These are phyloP conservation scores for Pontoporia blainvillei DNA, from an alignment of 2,113 vertebrate genomes.

Conservation along the genomic window DNA sequence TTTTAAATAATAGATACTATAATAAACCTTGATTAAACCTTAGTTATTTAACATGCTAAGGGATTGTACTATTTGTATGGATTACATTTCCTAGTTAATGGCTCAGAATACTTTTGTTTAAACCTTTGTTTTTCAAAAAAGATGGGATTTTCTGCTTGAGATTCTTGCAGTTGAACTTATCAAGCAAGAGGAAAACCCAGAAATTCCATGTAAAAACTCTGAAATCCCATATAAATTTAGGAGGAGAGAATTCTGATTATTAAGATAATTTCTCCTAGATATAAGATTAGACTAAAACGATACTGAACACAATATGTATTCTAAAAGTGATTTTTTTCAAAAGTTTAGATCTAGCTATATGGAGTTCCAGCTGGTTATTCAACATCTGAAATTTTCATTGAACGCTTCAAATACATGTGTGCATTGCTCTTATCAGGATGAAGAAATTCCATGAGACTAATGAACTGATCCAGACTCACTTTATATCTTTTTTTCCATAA, in stretches of 20 bases:
- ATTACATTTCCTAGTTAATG: conserved; percentile 35
- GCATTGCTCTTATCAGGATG: not conserved
- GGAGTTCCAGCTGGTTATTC: not conserved
- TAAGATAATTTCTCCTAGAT: not conserved
- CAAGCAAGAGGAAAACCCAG: not conserved
- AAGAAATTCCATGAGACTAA: not conserved
- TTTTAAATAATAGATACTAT: not conserved
- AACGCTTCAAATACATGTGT: not conserved
- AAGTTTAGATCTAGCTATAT: not conserved
- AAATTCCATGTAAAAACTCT: not conserved
- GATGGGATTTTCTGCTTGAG: not conserved
- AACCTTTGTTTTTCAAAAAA: not conserved
- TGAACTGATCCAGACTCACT: not conserved
- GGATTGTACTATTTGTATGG: not conserved
- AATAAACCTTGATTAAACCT: not conserved
- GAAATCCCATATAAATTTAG: not conserved
- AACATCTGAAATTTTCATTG: not conserved
- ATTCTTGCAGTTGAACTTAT: not conserved
- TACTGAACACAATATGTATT: not conserved
- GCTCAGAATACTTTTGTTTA: not conserved
- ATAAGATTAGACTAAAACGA: not conserved
- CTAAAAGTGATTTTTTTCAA: not conserved
- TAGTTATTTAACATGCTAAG: not conserved
- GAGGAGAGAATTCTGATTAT: not conserved
- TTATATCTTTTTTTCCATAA: not conserved